These are phyloP conservation scores for Patella pellucida DNA, from an alignment of 2,888 invertebrate genomes.

Conservation along the genomic window DNA sequence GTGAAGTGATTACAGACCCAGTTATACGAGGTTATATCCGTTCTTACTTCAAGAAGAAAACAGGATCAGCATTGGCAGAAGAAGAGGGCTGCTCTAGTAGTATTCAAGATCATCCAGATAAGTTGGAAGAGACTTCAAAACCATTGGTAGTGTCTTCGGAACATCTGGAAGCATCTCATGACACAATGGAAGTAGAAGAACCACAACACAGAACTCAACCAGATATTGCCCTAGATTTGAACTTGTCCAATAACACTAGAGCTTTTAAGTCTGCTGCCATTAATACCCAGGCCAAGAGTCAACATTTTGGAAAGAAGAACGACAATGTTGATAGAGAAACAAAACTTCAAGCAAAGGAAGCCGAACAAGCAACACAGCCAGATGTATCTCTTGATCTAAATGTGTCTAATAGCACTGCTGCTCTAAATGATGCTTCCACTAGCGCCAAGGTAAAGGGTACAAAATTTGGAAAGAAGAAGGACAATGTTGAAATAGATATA, in stretches of 20 bases:
- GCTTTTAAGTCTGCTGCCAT: not conserved
- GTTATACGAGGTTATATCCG: slow-evolving; percentile 54
- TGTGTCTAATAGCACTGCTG: not conserved
- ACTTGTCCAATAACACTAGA: not conserved
- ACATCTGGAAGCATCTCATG: not conserved
- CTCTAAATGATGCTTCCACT: not conserved
- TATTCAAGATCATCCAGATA: not conserved
- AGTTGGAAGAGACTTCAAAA: not conserved
- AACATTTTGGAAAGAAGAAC: slow-evolving; percentile 26
- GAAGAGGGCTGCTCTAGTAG: not conserved
- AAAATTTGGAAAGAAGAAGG: slow-evolving; percentile 30
- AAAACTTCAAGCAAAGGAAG: not conserved
- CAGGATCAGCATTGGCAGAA: slow-evolving; percentile 10
- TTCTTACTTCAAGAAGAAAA: slow-evolving; percentile 47
- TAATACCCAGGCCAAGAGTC: not conserved
- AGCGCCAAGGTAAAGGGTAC: slow-evolving; percentile 3
- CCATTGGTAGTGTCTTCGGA: not conserved
- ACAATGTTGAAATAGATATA: slow-evolving; percentile 51
- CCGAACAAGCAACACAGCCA: not conserved
- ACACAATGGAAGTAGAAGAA: not conserved
- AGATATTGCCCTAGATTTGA: not conserved
- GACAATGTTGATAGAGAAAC: slow-evolving; percentile 31
- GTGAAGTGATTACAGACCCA: slow-evolving; percentile 52
- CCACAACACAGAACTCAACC: not conserved
- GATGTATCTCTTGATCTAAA: not conserved